A percentile compares a stretch with the other conserved stretches of the same genome.
These are phyloP conservation scores for Thysanoteuthis rhombus DNA, from an alignment of 2,888 invertebrate genomes.

Conservation along the genomic window DNA sequence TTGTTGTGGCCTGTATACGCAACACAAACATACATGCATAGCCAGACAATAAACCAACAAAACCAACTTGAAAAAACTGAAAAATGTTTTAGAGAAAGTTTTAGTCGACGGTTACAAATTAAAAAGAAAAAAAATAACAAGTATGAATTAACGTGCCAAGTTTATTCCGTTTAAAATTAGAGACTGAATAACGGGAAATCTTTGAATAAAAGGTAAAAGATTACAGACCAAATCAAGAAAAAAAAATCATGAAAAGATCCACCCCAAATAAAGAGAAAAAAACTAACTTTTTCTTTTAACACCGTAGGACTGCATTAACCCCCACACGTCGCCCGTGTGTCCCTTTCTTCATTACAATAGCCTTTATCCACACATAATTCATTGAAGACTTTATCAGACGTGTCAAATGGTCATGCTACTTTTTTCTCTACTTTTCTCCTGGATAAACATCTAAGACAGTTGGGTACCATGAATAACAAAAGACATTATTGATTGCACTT, in stretches of 20 bases:
- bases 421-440: neutral
- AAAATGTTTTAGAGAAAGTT: too few species aligned
- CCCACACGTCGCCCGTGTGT: neutral
- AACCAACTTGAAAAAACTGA: too few species aligned
- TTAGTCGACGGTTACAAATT: too few species aligned
- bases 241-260: too few species aligned
- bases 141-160: neutral
- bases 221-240: neutral
- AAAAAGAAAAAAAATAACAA: too few species aligned
- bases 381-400: neutral
- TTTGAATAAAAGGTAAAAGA: neutral
- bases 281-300: neutral
- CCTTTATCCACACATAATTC: conserved; percentile 1
- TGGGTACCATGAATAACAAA: conserved; percentile 12
- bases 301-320: neutral
- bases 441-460: conserved; percentile 12
- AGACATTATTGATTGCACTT: neutral
- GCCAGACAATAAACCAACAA: too few species aligned
- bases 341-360: neutral
- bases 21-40: too few species aligned
- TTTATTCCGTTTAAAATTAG: neutral
- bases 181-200: neutral
- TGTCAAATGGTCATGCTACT: neutral
- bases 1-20: too few species aligned
- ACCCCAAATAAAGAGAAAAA: too few species aligned